Base-by-base conservation (phyloP, 2,888 invertebrate species). In the Imbricaverruca yamaguchii region DNA sequence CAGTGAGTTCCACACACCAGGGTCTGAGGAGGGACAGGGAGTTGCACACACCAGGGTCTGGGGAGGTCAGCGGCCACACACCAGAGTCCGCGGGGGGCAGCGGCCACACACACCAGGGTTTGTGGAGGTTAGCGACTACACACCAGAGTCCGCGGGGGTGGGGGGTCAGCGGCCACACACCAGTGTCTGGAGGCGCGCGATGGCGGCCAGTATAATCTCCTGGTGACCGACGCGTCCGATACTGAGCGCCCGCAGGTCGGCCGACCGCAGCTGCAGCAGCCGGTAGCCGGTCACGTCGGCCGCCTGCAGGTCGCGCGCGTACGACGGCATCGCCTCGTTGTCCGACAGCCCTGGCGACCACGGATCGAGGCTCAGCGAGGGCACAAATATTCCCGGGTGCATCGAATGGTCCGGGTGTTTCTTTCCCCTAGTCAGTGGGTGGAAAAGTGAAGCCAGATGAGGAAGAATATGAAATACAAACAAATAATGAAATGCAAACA, bases 191-290 rank as follows among this genome's bases (percentile, higher is more conserved):
- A 98, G 90, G 85, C 95, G 93, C 85, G 96, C 95, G 21, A 97
- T 94, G 80, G 96, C 96, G 87, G 97, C 96, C 79, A 98, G 89
- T 83, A 98, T 91, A 81, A 96, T 91, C 87, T 97, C 97, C 87
- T 97, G 96, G 87, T 97, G 97, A 15, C 97, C 97, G 83, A 98
- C 91, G 86, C 93, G 92, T 83, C 90, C 89, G 86, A 98, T 92
- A 53, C 95, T 94, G 81, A 97, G 90, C 86, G 93, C 92, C 86
- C 95, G 93, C 83, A 98, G 90, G 88, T 96, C 96, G 87, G 95
- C 94, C 80, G 95, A 93, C 82, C 95, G 91, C 85, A 97, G 90
- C 87, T 92, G 92, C 84, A 97, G 89, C 86, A 98, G 89, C 85
- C 93, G 92, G 85, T 92, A 90, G 12, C 96, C 98, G 86, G 92